A percentile compares a stretch with the other conserved stretches of the same genome.
Evolutionary conservation across 2,797 vertebrate species (phyloP).

Genomic region (Podargus strigoides): DNA sequence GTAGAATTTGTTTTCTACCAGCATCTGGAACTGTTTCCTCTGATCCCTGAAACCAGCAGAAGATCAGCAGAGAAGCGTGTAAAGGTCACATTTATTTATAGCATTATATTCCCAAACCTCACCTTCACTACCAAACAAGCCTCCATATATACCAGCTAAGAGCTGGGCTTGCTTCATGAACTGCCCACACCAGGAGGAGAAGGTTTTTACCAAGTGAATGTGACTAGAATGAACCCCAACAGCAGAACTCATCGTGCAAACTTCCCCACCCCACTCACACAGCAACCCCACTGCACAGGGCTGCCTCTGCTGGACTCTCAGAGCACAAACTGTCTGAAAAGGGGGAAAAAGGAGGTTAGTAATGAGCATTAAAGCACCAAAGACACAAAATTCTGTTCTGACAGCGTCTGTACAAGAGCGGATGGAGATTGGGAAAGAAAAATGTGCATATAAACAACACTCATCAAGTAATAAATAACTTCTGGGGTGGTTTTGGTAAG

Average conservation of each 20-base stretch:
- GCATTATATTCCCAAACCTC: background rate
- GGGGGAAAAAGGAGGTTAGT: background rate
- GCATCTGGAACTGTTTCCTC: slow-evolving; percentile 83
- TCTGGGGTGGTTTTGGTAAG: background rate
- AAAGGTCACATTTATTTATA: background rate
- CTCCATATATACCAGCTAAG: background rate
- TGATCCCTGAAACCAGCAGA: slow-evolving; percentile 80
- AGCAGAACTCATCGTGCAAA: background rate
- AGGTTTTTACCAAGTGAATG: background rate
- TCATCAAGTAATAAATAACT: background rate
- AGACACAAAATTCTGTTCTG: background rate
- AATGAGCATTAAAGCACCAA: background rate
- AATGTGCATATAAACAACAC: background rate
- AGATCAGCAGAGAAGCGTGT: background rate
- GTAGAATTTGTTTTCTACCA: slow-evolving; percentile 91
- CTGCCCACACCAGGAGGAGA: background rate
- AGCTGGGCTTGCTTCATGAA: background rate
- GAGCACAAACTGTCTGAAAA: background rate
- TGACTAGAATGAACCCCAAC: background rate
- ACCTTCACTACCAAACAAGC: background rate
- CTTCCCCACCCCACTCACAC: background rate
- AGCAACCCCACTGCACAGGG: background rate
- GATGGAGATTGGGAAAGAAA: background rate
- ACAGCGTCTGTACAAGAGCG: background rate
- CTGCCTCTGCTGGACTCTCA: background rate